phyloP scores from a whole-genome alignment of 2,113 vertebrate species.

The Aix galericulata region DNA sequence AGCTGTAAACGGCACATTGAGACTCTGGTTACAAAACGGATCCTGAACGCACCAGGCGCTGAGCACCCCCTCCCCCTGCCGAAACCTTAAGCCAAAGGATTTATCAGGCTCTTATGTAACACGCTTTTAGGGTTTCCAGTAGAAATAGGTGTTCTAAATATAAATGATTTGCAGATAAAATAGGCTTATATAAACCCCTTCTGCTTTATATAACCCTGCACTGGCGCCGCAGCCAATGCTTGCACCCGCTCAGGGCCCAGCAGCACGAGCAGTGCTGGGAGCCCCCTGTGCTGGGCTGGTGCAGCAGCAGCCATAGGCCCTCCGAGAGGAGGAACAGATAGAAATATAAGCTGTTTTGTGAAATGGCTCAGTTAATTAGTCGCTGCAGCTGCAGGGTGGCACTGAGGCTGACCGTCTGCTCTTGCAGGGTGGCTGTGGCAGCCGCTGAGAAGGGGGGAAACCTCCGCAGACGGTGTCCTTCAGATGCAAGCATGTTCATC shows the following conservation, averaged over 20 bases:
- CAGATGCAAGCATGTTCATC: not conserved
- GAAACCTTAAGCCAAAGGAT: slow-evolving; percentile 60
- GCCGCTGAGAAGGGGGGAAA: not conserved
- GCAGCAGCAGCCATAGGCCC: not conserved
- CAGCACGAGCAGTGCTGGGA: accelerated
- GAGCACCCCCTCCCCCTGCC: slow-evolving; percentile 24
- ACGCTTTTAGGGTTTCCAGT: slow-evolving; percentile 52
- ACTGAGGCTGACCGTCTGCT: not conserved
- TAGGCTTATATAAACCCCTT: slow-evolving; percentile 65
- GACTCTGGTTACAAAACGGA: not conserved
- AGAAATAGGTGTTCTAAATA: slow-evolving; percentile 69
- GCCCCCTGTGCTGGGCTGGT: not conserved
- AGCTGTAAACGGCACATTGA: not conserved
- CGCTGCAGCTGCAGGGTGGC: not conserved
- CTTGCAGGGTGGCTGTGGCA: not conserved
- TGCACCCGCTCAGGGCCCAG: not conserved
- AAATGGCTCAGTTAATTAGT: not conserved
- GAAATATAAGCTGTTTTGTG: not conserved
- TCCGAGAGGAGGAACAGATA: not conserved
- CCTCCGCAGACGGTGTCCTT: not conserved
- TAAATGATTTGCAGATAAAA: slow-evolving; percentile 63
- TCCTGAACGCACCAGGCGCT: not conserved
- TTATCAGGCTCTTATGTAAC: slow-evolving; percentile 61
- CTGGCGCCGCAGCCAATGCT: not conserved
- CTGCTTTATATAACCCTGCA: slow-evolving; percentile 9